These are phyloP conservation scores for Diplosoma virens DNA, from an alignment of 23 tunicate species.

Conservation along the genomic window DNA sequence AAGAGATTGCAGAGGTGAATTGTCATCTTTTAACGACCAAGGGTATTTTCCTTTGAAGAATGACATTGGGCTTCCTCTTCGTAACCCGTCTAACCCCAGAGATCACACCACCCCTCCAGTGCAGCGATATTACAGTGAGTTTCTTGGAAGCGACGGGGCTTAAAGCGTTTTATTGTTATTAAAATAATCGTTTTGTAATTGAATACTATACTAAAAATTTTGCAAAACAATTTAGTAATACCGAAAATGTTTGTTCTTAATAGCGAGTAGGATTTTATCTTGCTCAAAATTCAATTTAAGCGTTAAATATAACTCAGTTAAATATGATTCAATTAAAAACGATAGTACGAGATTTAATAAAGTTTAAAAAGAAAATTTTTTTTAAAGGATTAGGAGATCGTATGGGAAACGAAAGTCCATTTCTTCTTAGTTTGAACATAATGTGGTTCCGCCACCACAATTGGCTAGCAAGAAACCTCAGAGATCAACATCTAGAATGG, in stretches of 20 bases:
- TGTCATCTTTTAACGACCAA: conserved; percentile 43
- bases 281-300: no score
- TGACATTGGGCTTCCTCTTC: conserved; percentile 38
- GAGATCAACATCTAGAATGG: conserved; percentile 54
- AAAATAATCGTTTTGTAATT: no score
- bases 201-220: no score
- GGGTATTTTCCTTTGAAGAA: conserved; percentile 52
- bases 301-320: no score
- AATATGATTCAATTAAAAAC: no score
- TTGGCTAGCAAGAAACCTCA: conserved; percentile 54
- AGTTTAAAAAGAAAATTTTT: conserved; percentile 5
- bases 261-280: no score
- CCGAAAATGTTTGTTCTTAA: no score
- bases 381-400: conserved; percentile 52
- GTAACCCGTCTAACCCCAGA: conserved; percentile 18
- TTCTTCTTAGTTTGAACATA: conserved; percentile 55
- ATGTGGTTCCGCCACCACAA: conserved; percentile 94
- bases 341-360: no score
- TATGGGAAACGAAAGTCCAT: conserved; percentile 67
- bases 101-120: conserved; percentile 25
- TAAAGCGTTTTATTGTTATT: no score
- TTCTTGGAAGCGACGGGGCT: no score
- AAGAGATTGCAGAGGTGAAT: conserved; percentile 70
- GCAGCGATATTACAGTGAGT: conserved; percentile 44
- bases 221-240: no score